These are phyloP conservation scores for Amiota communis DNA, from an alignment of 2,888 invertebrate genomes.

Conservation along the genomic window DNA sequence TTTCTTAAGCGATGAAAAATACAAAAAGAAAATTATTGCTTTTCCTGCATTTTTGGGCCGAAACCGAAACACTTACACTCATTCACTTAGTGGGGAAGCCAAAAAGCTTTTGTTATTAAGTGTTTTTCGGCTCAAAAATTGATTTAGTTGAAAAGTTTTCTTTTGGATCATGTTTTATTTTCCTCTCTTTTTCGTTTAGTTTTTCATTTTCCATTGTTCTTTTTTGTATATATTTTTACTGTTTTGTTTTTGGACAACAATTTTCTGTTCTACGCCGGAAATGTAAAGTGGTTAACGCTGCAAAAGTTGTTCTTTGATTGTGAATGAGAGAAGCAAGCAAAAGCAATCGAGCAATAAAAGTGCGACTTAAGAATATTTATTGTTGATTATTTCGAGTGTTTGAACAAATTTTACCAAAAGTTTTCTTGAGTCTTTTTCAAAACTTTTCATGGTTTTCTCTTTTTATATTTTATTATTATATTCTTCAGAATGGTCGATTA, in stretches of 20 bases:
- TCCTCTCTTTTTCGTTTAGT: no score
- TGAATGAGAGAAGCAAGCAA: neutral
- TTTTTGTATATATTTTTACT: no score
- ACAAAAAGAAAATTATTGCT: neutral
- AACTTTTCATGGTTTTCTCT: neutral
- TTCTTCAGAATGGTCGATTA: no score
- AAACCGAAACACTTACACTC: constrained; percentile 14
- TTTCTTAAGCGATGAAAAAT: constrained; percentile 44
- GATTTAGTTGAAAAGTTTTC: constrained; percentile 46
- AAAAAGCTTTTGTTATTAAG: constrained; percentile 26
- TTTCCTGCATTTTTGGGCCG: constrained; percentile 3
- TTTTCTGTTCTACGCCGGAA: constrained; percentile 8
- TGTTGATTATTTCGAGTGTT: constrained; percentile 24
- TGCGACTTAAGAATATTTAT: constrained; percentile 20
- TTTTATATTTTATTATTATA: no score
- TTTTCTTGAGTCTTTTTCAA: neutral
- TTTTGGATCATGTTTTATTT: neutral
- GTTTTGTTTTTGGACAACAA: neutral
- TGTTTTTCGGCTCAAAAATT: constrained; percentile 39
- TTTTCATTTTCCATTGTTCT: no score
- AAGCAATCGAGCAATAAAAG: neutral
- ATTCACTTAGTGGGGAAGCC: neutral
- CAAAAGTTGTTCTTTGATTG: constrained; percentile 12
- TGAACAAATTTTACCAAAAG: constrained; percentile 22
- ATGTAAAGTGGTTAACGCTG: constrained; percentile 15